Conservation (phyloP, 2,888 invertebrate genomes). For the Eupithecia centaureata region DNA sequence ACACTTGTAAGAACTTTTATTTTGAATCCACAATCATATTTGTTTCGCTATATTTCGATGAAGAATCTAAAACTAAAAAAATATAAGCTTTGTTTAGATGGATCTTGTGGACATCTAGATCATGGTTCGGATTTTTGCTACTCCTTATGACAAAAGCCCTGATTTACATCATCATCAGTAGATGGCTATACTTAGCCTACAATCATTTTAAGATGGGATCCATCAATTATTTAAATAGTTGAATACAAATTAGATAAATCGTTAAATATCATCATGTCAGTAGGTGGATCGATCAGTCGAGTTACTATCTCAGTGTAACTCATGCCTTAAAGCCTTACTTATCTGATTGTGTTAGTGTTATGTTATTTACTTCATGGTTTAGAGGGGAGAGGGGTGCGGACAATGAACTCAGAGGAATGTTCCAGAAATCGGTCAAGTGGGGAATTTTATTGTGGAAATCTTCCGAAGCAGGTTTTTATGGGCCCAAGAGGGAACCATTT, state of each 20-base stretch:
- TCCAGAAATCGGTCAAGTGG: constrained; percentile 41
- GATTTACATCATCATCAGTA: neutral
- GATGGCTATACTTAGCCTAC: neutral
- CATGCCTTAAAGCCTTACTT: constrained; percentile 52
- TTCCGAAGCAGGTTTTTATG: constrained; percentile 31
- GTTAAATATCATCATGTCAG: neutral
- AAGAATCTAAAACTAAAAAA: neutral
- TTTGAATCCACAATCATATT: neutral
- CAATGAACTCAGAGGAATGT: constrained; percentile 42
- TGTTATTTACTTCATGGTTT: constrained; percentile 68
- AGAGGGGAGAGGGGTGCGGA: constrained; percentile 45
- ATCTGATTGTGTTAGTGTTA: constrained; percentile 69
- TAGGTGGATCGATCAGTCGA: neutral
- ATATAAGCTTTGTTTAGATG: neutral
- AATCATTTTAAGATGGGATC: neutral
- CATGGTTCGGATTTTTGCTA: no score
- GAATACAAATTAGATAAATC: neutral
- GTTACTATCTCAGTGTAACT: constrained; percentile 27
- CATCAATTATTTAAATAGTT: neutral
- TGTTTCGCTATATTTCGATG: neutral
- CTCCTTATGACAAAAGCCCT: no score
- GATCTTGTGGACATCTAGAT: neutral
- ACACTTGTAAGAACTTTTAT: neutral
- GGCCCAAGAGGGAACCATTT: constrained; percentile 19
- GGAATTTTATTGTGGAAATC: constrained; percentile 33